A percentile compares a stretch with the other conserved stretches of the same genome.
Conservation (phyloP, 2,888 invertebrate genomes). For the Eustalomyia histrio region DNA sequence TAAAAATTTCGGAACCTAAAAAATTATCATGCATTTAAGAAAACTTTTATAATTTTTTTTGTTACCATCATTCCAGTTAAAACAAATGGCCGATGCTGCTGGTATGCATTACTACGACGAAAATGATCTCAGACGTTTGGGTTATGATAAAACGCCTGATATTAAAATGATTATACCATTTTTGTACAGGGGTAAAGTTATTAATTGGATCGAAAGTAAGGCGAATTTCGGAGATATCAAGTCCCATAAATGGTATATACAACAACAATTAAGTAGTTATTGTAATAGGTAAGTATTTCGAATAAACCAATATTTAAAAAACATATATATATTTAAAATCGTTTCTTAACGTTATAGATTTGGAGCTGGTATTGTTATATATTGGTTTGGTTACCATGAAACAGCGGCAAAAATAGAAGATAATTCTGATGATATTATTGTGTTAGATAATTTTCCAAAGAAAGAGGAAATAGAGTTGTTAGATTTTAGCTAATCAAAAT, state of each 20-base stretch:
- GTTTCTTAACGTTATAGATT: conserved; percentile 81
- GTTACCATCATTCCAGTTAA: conserved; percentile 79
- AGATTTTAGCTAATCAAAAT: conserved; percentile 59
- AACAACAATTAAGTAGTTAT: conserved; percentile 92
- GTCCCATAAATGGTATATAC: conserved; percentile 89
- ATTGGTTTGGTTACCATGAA: conserved; percentile 96
- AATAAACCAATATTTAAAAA: neutral
- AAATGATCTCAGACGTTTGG: conserved; percentile 87
- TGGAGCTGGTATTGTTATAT: conserved; percentile 95
- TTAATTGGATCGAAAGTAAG: conserved; percentile 98
- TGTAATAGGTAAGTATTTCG: conserved; percentile 84
- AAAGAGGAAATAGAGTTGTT: conserved; percentile 79
- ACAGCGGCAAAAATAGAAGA: conserved; percentile 81
- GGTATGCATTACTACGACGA: conserved; percentile 87
- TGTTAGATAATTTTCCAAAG: conserved; percentile 81
- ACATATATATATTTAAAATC: neutral
- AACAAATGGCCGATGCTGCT: no score
- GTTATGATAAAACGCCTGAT: conserved; percentile 97
- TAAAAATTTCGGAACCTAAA: no score
- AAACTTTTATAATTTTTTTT: no score
- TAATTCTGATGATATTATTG: conserved; percentile 83
- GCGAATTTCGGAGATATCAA: conserved; percentile 93
- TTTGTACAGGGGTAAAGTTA: conserved; percentile 89
- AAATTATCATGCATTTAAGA: no score
- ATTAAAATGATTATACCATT: conserved; percentile 94